Conservation (phyloP, 2,797 vertebrate genomes). For the Rhynchotus rufescens region DNA sequence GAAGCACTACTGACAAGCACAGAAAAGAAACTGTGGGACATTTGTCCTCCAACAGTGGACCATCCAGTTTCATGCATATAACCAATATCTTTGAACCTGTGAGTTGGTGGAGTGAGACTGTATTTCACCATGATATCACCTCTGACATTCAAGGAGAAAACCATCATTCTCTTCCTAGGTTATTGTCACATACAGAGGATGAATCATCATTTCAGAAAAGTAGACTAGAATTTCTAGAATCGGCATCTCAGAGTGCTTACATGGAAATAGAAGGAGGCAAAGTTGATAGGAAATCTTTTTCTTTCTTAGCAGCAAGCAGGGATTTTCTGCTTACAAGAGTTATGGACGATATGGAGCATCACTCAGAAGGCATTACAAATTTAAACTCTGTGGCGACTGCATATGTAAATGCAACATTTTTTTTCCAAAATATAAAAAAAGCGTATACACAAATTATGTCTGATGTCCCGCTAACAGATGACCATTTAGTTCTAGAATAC, state of each 20-base stretch:
- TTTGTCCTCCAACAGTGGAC: not conserved
- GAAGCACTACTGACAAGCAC: not conserved
- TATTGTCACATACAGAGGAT: constrained; percentile 20
- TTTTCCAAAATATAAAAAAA: constrained; percentile 42
- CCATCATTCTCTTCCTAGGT: not conserved
- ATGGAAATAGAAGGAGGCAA: not conserved
- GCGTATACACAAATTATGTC: not conserved
- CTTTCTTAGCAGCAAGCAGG: not conserved
- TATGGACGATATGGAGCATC: not conserved
- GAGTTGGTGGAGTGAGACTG: constrained; percentile 42
- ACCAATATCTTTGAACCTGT: constrained; percentile 18
- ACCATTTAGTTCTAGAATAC: not conserved
- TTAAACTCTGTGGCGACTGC: not conserved
- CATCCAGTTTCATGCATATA: constrained; percentile 23
- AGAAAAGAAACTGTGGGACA: constrained; percentile 57
- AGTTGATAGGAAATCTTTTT: not conserved
- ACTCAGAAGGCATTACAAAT: not conserved
- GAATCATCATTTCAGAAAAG: constrained; percentile 48
- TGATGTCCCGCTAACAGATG: not conserved
- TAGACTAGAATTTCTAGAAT: constrained; percentile 31
- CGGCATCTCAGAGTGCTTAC: constrained; percentile 10
- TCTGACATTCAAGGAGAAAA: constrained; percentile 62
- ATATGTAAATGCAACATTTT: not conserved
- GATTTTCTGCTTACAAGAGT: constrained; percentile 32
- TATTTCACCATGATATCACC: constrained; percentile 24